Conservation (phyloP, 2,888 invertebrate genomes). For the Mythimna vitellina region DNA sequence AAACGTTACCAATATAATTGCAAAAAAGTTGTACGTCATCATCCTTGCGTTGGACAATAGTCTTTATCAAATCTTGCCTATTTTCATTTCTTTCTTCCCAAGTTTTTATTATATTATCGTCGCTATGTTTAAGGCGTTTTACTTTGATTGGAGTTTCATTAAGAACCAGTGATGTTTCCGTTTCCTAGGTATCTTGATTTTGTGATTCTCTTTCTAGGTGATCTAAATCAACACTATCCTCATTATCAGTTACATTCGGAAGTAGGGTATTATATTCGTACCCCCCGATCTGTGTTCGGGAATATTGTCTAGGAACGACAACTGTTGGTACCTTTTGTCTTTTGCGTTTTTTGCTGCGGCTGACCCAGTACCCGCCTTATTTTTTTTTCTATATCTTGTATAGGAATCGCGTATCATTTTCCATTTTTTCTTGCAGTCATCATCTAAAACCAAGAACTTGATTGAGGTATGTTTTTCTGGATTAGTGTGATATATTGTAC, state of each 20-base stretch:
- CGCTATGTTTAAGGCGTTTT: conserved; percentile 12
- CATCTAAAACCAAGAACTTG: conserved; percentile 18
- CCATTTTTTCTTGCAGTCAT: conserved; percentile 38
- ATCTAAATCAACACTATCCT: conserved; percentile 30
- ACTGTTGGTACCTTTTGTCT: conserved; percentile 34
- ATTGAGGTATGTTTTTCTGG: conserved; percentile 16
- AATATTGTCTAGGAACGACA: conserved; percentile 38
- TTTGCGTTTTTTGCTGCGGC: conserved; percentile 36
- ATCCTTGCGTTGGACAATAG: background rate
- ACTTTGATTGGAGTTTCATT: conserved; percentile 17
- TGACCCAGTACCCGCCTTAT: conserved; percentile 35
- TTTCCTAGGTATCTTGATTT: conserved; percentile 13
- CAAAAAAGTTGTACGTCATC: no score
- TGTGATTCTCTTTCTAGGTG: conserved; percentile 29
- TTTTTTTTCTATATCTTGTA: conserved; percentile 27
- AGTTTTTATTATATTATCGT: conserved; percentile 7
- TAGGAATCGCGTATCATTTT: conserved; percentile 36
- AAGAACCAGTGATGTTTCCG: conserved; percentile 17
- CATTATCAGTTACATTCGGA: conserved; percentile 21
- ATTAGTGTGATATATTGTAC: conserved; percentile 16
- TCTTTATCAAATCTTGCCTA: conserved; percentile 11
- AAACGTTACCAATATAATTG: no score
- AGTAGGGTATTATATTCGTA: conserved; percentile 29
- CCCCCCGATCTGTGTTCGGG: conserved; percentile 34
- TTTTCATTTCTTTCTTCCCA: conserved; percentile 12